These are phyloP conservation scores for Megalonaias nervosa DNA, from an alignment of 1,140 invertebrate species.

Conservation along the genomic window DNA sequence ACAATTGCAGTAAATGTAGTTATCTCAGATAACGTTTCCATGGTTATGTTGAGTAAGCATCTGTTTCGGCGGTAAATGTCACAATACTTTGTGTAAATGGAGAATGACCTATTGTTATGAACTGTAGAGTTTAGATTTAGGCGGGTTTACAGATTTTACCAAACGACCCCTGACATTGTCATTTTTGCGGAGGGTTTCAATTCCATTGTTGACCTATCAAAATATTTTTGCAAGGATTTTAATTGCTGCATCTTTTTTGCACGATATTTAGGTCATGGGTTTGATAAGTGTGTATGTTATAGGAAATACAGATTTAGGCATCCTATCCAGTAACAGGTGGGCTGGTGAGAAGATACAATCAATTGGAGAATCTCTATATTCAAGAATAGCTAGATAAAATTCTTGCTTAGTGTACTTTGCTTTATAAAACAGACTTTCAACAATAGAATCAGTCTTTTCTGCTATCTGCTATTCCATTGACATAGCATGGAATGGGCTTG, in stretches of 20 bases:
- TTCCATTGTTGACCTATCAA: neutral
- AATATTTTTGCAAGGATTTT: too few species aligned
- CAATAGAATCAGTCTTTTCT: neutral
- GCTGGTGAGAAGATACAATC: neutral
- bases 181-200: neutral
- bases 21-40: too few species aligned
- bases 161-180: slow-evolving; percentile 9
- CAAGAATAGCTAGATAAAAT: neutral
- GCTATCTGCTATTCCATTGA: neutral
- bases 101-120: slow-evolving; percentile 7
- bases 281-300: neutral
- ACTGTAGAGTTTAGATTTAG: slow-evolving; percentile 3
- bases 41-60: too few species aligned
- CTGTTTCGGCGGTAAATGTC: too few species aligned
- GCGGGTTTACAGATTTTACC: neutral
- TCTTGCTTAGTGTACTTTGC: slow-evolving; percentile 7
- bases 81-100: too few species aligned
- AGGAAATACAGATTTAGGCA: too few species aligned
- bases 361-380: neutral
- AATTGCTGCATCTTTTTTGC: too few species aligned
- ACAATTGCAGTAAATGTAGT: too few species aligned
- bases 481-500: neutral
- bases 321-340: neutral
- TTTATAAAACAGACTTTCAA: slow-evolving; percentile 1
- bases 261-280: too few species aligned